Evolutionary conservation across 2,888 invertebrate species (phyloP).

Genomic region (Eristalis pertinax): DNA sequence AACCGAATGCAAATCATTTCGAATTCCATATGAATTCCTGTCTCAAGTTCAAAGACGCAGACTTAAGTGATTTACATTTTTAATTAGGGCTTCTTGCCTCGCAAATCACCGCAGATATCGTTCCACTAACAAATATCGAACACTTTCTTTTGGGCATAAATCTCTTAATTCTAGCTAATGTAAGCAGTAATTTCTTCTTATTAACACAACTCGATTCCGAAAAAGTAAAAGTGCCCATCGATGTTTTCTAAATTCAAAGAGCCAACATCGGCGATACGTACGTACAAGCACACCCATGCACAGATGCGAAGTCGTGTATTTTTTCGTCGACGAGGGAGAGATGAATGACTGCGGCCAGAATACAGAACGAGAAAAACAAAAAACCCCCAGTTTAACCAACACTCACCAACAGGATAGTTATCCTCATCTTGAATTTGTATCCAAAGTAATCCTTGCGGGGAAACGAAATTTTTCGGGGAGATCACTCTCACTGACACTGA

Average conservation of each 20-base stretch:
- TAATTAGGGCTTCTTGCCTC: neutral
- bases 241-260: conserved; percentile 32
- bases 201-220: conserved; percentile 22
- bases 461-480: neutral
- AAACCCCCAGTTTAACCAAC: neutral
- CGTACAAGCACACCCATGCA: neutral
- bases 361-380: conserved; percentile 6
- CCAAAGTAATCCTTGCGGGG: conserved; percentile 55
- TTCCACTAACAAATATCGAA: neutral
- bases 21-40: neutral
- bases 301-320: neutral
- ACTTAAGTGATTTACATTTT: neutral
- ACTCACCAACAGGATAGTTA: conserved; percentile 60
- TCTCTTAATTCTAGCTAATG: conserved; percentile 28
- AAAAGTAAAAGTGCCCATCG: conserved; percentile 45
- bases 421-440: conserved; percentile 63
- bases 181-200: conserved; percentile 31
- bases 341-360: conserved; percentile 25
- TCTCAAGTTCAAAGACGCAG: neutral
- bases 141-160: conserved; percentile 34
- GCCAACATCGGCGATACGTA: neutral
- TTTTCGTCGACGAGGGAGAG: conserved; percentile 3
- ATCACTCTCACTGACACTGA: conserved; percentile 25
- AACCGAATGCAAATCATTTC: neutral
- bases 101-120: neutral